phyloP scores from a whole-genome alignment of 2,888 invertebrate genomes.

The Calliphora vomitoria region DNA sequence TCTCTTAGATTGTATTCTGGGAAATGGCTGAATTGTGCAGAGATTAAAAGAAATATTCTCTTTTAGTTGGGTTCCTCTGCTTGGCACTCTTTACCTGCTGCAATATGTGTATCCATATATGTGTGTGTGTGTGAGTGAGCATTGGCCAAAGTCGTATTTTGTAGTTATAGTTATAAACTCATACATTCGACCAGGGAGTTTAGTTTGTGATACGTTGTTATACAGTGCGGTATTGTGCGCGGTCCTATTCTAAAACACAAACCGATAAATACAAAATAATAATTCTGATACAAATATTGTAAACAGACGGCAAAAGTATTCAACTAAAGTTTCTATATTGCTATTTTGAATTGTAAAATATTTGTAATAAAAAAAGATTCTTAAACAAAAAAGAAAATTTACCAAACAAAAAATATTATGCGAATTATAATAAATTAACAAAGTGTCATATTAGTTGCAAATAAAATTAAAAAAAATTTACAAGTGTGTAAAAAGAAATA shows the following conservation, averaged over 20 bases:
- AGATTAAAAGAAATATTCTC: constrained; percentile 43
- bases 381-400: constrained; percentile 22
- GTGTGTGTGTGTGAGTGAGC: constrained; percentile 58
- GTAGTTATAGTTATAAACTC: constrained; percentile 66
- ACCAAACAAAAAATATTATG: constrained; percentile 33
- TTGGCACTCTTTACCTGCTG: constrained; percentile 20
- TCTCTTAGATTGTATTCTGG: constrained; percentile 62
- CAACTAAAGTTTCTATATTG: constrained; percentile 44
- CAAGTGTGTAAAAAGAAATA: constrained; percentile 12
- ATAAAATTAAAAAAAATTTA: constrained; percentile 8
- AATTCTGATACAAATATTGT: constrained; percentile 47
- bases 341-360: constrained; percentile 4
- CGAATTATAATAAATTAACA: constrained; percentile 28
- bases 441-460: constrained; percentile 52
- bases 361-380: constrained; percentile 4
- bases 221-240: constrained; percentile 78
- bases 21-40: constrained; percentile 73
- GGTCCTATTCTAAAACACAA: constrained; percentile 59
- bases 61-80: constrained; percentile 13
- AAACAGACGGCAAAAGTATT: constrained; percentile 59
- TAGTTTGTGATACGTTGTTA: constrained; percentile 81
- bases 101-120: not conserved
- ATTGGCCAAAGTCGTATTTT: constrained; percentile 53
- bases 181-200: constrained; percentile 69
- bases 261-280: constrained; percentile 26